These are phyloP conservation scores for Drosophila busckii DNA, from an alignment of 1,140 invertebrate species.

Conservation along the genomic window DNA sequence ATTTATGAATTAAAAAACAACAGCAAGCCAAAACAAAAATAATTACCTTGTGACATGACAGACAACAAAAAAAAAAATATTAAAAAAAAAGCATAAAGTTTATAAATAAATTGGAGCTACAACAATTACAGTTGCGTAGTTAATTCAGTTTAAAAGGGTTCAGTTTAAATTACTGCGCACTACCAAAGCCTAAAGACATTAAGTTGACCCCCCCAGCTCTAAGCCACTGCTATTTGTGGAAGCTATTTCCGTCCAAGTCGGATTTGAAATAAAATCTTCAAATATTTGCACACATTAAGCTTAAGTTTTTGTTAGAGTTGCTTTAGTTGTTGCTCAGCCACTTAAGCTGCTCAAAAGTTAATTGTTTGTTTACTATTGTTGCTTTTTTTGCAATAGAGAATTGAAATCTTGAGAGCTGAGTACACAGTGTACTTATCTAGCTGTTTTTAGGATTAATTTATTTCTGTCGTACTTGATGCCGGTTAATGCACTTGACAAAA, in stretches of 20 bases:
- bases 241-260: constrained; percentile 24
- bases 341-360: constrained; percentile 68
- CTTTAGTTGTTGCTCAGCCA: constrained; percentile 24
- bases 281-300: constrained; percentile 63
- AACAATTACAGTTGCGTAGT: constrained; percentile 13
- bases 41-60: constrained; percentile 63
- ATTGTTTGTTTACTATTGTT: constrained; percentile 61
- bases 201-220: not conserved
- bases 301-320: constrained; percentile 44
- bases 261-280: constrained; percentile 25
- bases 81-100: constrained; percentile 12
- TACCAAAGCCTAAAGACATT: no score
- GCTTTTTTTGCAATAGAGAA: constrained; percentile 38
- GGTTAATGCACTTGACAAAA: constrained; percentile 58
- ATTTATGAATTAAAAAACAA: constrained; percentile 29
- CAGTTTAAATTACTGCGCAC: no score
- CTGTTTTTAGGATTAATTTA: not conserved
- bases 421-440: constrained; percentile 2
- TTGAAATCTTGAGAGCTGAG: constrained; percentile 26
- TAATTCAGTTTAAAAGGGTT: no score
- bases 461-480: constrained; percentile 47
- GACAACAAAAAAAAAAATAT: constrained; percentile 31
- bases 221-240: constrained; percentile 16
- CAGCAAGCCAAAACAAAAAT: constrained; percentile 43
- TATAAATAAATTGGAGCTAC: constrained; percentile 44